phyloP scores from a whole-genome alignment of 2,888 invertebrate genomes.

The Formica aserva region DNA sequence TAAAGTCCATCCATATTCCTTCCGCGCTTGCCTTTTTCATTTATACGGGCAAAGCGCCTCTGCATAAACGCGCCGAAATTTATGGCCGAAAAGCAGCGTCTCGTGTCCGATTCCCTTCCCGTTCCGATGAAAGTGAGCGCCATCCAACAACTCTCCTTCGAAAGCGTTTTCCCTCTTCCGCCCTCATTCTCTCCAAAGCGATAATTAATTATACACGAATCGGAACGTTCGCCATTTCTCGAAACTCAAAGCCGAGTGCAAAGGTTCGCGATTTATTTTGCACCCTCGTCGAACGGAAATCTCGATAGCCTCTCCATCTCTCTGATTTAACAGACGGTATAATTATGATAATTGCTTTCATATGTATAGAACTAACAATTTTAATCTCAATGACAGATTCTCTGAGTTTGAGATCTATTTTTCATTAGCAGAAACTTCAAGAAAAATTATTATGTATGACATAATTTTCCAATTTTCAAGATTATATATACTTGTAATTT shows the following conservation, averaged over 20 bases:
- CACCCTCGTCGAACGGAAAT: background rate
- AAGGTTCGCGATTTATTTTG: slow-evolving; percentile 11
- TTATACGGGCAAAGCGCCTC: slow-evolving; percentile 57
- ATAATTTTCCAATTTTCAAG: background rate
- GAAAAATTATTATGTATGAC: background rate
- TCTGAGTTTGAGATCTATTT: background rate
- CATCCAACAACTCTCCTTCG: slow-evolving; percentile 6
- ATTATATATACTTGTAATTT: background rate
- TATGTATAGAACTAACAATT: background rate
- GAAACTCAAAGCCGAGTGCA: background rate
- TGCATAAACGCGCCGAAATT: slow-evolving; percentile 70
- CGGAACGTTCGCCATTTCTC: background rate
- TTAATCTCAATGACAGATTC: background rate
- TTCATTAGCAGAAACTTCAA: background rate
- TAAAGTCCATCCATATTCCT: slow-evolving; percentile 71
- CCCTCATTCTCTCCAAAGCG: slow-evolving; percentile 31
- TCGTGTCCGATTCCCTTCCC: slow-evolving; percentile 33
- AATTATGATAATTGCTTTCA: slow-evolving; percentile 12
- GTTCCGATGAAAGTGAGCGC: background rate
- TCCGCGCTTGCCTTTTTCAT: slow-evolving; percentile 66
- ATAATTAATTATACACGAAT: slow-evolving; percentile 66
- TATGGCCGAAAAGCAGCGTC: slow-evolving; percentile 60
- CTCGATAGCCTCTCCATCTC: background rate
- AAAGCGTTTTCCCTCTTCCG: background rate
- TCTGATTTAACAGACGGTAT: background rate